Evolutionary conservation across 1,140 invertebrate species (phyloP).

Genomic region (Potamilus streckersoni): DNA sequence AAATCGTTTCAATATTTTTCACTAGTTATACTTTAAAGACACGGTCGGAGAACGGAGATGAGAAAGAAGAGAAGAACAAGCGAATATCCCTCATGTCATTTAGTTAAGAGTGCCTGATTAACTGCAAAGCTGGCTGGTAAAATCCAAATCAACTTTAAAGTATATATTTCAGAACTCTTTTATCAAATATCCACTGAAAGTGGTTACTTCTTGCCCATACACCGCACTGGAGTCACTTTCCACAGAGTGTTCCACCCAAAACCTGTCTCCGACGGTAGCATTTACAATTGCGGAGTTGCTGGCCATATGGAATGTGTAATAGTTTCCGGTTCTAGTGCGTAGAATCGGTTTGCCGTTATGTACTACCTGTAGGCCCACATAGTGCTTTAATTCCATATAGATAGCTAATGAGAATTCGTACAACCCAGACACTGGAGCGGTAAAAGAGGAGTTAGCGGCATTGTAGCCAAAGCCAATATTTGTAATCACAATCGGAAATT

Average conservation of each 20-base stretch:
- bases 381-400: conserved; percentile 11
- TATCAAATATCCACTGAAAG: conserved; percentile 17
- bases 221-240: neutral
- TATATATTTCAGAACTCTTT: conserved; percentile 12
- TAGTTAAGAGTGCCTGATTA: too few species aligned
- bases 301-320: conserved; percentile 13
- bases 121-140: too few species aligned
- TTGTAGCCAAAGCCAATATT: conserved; percentile 16
- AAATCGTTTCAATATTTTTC: too few species aligned
- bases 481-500: conserved; percentile 17
- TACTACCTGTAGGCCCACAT: conserved; percentile 15
- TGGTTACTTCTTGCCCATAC: conserved; percentile 16
- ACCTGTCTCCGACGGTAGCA: conserved; percentile 18
- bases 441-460: conserved; percentile 9
- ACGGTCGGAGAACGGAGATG: too few species aligned
- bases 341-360: conserved; percentile 12
- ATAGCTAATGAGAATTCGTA: conserved; percentile 22
- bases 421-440: conserved; percentile 17
- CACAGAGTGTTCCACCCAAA: conserved; percentile 17
- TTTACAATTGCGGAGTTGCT: conserved; percentile 25
- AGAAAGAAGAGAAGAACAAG: too few species aligned
- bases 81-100: too few species aligned
- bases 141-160: too few species aligned
- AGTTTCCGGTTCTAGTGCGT: conserved; percentile 18
- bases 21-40: too few species aligned